Evolutionary conservation across 2,888 invertebrate genomes (phyloP).

Genomic region (Hyposoter didymator): DNA sequence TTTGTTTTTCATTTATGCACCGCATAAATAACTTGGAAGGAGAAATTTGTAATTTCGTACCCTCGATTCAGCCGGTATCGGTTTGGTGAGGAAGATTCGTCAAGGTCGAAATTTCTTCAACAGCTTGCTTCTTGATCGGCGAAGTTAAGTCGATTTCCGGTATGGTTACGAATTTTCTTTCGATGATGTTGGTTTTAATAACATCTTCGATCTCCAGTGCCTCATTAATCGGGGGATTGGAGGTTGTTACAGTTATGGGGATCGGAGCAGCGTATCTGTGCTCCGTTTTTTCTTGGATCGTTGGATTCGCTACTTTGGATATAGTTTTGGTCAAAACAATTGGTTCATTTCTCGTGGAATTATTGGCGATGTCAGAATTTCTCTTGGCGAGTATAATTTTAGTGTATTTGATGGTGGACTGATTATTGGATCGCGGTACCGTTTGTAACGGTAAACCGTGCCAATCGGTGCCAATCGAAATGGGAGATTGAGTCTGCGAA

Average conservation of each 20-base stretch:
- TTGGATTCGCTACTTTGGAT: conserved; percentile 69
- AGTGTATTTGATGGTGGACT: conserved; percentile 83
- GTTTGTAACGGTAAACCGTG: conserved; percentile 67
- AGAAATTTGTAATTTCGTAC: neutral
- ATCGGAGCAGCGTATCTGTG: conserved; percentile 70
- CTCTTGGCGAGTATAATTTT: conserved; percentile 85
- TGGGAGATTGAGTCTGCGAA: conserved; percentile 60
- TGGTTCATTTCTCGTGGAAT: conserved; percentile 73
- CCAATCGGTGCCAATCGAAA: conserved; percentile 53
- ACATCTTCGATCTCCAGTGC: conserved; percentile 78
- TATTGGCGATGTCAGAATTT: conserved; percentile 70
- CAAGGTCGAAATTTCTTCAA: neutral
- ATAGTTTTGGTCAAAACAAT: conserved; percentile 77
- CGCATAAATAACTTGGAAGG: neutral
- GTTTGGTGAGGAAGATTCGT: neutral
- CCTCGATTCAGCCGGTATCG: conserved; percentile 2
- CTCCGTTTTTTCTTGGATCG: conserved; percentile 73
- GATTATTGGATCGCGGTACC: conserved; percentile 66
- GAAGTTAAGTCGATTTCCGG: conserved; percentile 71
- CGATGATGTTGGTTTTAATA: conserved; percentile 79
- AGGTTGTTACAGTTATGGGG: conserved; percentile 62
- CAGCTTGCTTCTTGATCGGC: conserved; percentile 52
- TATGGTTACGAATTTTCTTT: conserved; percentile 72
- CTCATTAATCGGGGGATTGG: conserved; percentile 65
- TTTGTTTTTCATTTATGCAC: neutral